Evolutionary conservation across 1,140 invertebrate species (phyloP), one percentile per base, ranked within the genome.

Genomic region (Melipona quadrifasciata): DNA sequence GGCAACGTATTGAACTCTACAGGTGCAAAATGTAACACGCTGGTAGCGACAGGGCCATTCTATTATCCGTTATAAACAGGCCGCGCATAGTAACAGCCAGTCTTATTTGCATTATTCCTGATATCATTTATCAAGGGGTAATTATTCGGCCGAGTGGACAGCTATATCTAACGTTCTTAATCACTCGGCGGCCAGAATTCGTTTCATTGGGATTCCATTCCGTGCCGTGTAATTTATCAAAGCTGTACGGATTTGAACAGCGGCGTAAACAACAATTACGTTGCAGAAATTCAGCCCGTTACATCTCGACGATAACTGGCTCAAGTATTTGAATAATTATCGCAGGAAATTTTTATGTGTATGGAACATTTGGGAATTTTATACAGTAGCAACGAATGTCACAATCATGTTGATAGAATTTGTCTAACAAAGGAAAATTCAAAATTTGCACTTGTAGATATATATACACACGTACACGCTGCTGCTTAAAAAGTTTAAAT

Each of bases 221-320:
- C 55, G 11, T 61, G 58, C 6, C n/a, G 14, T 51, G 74, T 64
- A 64, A 76, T 76, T 64, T 76, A 64, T 76, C 74, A 76, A 76
- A 61, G 57, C 34, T 14, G 11, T 16, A 10, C 11, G 51, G 31
- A 31, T 73, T 55, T 1, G n/a, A 47, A 16, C 24, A 47, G 16
- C 24, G 24, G 21, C 27, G 74, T n/a, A 61, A 57, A 11, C 34
- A 75, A 57, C 53, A 21, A 55, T 74, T 14, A 27, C 34, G 57
- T 12, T 12, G 72, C 19, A 74, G 72, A 57, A 75, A 75, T 16
- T n/a, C 10, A 3, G 47, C 17, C 8, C 4, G 51, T 34, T 58
- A 39, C 74, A 57, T 21, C 39, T 19, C 31, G 74, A n/a, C 61
- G 16, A 75, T 75, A 58, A 34, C 57, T 21, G n/a, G 24, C 58